Evolutionary conservation across 2,888 invertebrate species (phyloP).

Genomic region (Pristionchus mayeri): DNA sequence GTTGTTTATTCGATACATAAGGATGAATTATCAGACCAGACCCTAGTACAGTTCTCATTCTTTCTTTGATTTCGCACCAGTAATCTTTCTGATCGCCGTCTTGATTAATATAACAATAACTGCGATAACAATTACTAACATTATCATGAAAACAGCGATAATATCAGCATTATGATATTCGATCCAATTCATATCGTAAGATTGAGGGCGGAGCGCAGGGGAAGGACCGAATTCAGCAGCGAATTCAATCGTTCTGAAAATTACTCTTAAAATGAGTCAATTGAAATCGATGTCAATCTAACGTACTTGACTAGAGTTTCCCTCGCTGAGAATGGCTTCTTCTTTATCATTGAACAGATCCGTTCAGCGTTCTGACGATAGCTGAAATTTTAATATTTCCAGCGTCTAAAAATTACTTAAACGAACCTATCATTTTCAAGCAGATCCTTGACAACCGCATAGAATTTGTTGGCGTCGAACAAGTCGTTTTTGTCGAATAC

Average conservation of each 20-base stretch:
- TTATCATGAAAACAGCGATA: background rate
- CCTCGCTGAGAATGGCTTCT: conserved; percentile 14
- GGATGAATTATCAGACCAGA: too few relatives aligned
- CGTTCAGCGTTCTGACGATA: background rate
- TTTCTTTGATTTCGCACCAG: background rate
- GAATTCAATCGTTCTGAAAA: conserved; percentile 28
- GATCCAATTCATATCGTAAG: conserved; percentile 18
- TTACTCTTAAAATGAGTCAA: background rate
- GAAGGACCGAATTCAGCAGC: conserved; percentile 29
- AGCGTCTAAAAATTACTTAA: background rate
- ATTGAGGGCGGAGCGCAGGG: conserved; percentile 20
- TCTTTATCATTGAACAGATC: background rate
- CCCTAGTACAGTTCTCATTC: too few relatives aligned
- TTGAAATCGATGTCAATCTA: background rate
- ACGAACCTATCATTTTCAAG: conserved; percentile 30
- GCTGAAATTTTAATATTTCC: background rate
- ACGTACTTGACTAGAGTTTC: background rate
- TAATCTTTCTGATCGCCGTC: too few relatives aligned
- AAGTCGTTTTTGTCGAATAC: background rate
- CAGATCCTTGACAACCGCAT: background rate
- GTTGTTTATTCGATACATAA: too few relatives aligned
- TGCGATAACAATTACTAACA: background rate
- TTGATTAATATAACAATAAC: background rate
- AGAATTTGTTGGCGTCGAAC: background rate
- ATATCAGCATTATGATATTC: conserved; percentile 7